Evolutionary conservation across 2,888 invertebrate species (phyloP).

Genomic region (Salticus scenicus): DNA sequence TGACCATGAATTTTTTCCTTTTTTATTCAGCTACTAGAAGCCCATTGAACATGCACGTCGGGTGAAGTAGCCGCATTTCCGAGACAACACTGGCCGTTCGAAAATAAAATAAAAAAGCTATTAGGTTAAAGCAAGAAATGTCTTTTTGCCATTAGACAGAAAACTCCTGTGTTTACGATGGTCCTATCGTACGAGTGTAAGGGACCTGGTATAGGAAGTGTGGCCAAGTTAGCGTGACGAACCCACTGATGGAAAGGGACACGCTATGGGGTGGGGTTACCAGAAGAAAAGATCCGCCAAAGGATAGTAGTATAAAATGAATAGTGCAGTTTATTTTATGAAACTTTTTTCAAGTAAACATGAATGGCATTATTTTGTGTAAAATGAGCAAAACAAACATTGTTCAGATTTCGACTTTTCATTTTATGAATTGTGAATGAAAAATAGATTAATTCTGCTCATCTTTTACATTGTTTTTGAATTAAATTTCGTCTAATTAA

Average conservation of each 20-base stretch:
- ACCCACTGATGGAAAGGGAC: constrained; percentile 48
- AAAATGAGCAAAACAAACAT: too few relatives aligned
- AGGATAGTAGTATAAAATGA: too few relatives aligned
- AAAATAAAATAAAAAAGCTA: constrained; percentile 46
- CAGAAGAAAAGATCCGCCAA: neutral
- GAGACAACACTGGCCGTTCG: neutral
- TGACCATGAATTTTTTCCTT: neutral
- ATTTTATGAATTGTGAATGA: too few relatives aligned
- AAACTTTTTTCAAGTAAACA: neutral
- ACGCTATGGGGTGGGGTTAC: constrained; percentile 56
- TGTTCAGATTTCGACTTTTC: too few relatives aligned
- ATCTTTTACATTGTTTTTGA: too few relatives aligned
- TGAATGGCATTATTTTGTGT: too few relatives aligned
- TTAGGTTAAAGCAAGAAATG: constrained; percentile 36
- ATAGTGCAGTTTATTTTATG: constrained; percentile 1
- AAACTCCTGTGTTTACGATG: constrained; percentile 43
- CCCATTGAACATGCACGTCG: constrained; percentile 52
- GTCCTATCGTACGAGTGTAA: neutral
- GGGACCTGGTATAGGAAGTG: constrained; percentile 54
- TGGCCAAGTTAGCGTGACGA: constrained; percentile 64
- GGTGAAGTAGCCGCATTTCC: constrained; percentile 16
- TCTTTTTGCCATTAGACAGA: constrained; percentile 42
- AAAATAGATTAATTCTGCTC: too few relatives aligned
- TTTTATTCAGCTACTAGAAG: neutral
- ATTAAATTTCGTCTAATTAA: too few relatives aligned